Percentiles rank a stretch among this genome's conserved stretches.
phyloP scores from a whole-genome alignment of 2,797 vertebrate species.

The Chelon labrosus region DNA sequence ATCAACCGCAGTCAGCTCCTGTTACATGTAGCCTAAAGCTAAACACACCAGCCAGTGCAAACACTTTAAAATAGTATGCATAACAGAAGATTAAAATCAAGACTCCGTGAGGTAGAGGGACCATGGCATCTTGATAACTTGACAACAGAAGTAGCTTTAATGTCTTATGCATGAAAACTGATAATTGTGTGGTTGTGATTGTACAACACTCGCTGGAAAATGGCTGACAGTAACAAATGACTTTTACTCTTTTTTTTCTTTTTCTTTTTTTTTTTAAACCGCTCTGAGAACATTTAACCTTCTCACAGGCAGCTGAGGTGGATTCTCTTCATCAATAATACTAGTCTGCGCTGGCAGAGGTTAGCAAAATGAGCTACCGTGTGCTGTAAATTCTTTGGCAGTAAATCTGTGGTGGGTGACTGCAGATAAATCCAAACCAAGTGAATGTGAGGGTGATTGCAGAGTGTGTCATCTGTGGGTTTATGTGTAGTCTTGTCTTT shows the following conservation, averaged over 20 bases:
- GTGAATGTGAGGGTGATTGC: neutral
- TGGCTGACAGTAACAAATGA: neutral
- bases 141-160: neutral
- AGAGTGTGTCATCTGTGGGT: neutral
- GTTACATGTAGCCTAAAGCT: constrained; percentile 28
- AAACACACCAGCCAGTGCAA: neutral
- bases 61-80: constrained; percentile 6
- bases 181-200: neutral
- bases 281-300: neutral
- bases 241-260: no score
- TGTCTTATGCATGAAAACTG: neutral
- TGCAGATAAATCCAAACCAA: constrained; percentile 21
- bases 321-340: constrained; percentile 4
- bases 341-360: neutral
- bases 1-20: constrained; percentile 11
- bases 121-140: neutral
- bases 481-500: no score
- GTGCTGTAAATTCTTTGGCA: constrained; percentile 10
- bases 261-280: no score
- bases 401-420: neutral
- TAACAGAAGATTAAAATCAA: constrained; percentile 7
- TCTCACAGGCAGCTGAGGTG: neutral
- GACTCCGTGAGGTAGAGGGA: neutral
- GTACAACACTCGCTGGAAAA: neutral
- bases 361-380: neutral